phyloP scores from a whole-genome alignment of 2,797 vertebrate species.

The Poecilia picta region DNA sequence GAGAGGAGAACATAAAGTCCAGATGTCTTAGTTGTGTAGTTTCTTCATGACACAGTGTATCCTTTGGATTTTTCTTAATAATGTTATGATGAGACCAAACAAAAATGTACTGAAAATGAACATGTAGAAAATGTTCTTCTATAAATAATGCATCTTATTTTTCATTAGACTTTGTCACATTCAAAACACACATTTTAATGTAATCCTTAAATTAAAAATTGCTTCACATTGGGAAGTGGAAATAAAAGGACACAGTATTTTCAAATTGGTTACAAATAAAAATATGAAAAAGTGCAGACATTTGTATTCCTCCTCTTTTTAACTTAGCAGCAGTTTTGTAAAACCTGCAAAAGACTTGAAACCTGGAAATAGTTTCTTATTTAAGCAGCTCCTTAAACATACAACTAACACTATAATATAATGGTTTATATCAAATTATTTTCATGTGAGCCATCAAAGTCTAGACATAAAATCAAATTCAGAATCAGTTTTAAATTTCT shows the following conservation, averaged over 20 bases:
- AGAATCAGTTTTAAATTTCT: not conserved
- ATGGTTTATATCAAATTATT: not conserved
- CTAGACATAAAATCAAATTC: not conserved
- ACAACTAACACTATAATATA: not conserved
- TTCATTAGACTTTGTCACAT: not conserved
- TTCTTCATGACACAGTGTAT: conserved; percentile 8
- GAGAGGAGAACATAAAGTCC: conserved; percentile 37
- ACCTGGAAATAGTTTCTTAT: not conserved
- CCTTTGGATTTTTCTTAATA: conserved; percentile 4
- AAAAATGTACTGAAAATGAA: not conserved
- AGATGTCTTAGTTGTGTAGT: conserved; percentile 43
- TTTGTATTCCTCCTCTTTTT: not conserved
- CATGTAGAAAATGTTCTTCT: not conserved
- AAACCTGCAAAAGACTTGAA: not conserved
- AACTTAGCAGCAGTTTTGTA: not conserved
- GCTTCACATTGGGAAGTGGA: not conserved
- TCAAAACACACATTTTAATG: not conserved
- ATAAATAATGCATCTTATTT: not conserved
- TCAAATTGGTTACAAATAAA: not conserved
- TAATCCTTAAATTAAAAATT: not conserved
- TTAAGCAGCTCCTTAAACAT: not conserved
- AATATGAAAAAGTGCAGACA: not conserved
- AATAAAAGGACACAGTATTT: not conserved
- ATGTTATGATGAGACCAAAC: not conserved
- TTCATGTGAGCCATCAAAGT: not conserved